Evolutionary conservation across 1,140 invertebrate genomes (phyloP), one percentile per base, ranked within the genome.

Genomic region (Habropoda laboriosa): DNA sequence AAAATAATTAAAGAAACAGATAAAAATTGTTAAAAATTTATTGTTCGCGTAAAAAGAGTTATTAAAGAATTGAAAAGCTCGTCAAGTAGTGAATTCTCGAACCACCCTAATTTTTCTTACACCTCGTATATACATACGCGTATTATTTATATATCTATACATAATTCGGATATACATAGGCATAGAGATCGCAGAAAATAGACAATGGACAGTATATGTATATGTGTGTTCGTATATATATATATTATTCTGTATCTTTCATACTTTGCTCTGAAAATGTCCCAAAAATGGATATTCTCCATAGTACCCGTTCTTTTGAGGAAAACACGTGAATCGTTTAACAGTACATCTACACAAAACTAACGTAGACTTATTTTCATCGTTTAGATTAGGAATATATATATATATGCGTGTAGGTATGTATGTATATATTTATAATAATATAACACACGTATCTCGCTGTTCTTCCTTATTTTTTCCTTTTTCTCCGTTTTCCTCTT

Each of bases 111-210:
- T 38, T 10, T 53, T n/a, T 21, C n/a, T 10, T 6, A 63, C 61
- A 63, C 35, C 38, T n/a, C 27, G 18, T 32, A n/a, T 64, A 21
- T 63, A 74, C 27, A 35, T 51, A n/a, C 42, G 7, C 35, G 30
- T 45, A 30, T 60, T n/a, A 27, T 63, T 13, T 74, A 49, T 73
- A 24, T 77, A 55, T 73, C 32, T 74, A 64, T 79, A 79, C 10
- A 49, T 79, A 83, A 84, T 84, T 84, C 64, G 82, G 49, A 72
- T 51, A 77, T 71, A 83, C 42, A 80, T 64, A 80, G 81, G 81
- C 82, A 40, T 83, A 83, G 82, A 84, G 81, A 82, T 83, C 82
- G 81, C 82, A 75, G 81, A 84, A 83, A 84, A 84, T 80, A 84
- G 81, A 83, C 24, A 68, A 27, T 64, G 72, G 57, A 75, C 35